Evolutionary conservation across 2,888 invertebrate genomes (phyloP).

Genomic region (Lasioglossum morio): DNA sequence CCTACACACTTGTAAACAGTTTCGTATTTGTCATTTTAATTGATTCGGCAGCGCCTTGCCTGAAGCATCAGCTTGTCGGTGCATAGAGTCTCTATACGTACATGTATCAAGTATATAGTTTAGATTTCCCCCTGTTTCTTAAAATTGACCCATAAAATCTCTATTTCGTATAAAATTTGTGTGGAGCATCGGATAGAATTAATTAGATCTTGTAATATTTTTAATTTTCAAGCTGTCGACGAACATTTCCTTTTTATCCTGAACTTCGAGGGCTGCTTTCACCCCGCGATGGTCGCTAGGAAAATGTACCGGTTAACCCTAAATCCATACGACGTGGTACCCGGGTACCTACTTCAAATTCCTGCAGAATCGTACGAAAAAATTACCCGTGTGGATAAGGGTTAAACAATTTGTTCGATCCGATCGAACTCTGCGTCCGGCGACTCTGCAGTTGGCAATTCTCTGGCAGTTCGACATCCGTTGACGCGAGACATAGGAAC

Average conservation of each 20-base stretch:
- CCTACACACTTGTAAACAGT: neutral
- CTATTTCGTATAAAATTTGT: neutral
- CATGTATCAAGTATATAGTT: neutral
- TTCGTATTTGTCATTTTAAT: neutral
- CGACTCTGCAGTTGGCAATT: neutral
- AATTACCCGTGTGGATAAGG: too few relatives aligned
- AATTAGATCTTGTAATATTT: too few relatives aligned
- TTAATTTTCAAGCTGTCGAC: too few relatives aligned
- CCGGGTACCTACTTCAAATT: too few relatives aligned
- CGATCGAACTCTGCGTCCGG: neutral
- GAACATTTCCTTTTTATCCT: too few relatives aligned
- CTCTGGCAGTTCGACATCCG: neutral
- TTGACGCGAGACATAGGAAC: neutral
- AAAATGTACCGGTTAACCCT: neutral
- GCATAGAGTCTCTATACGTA: neutral
- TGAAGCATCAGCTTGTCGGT: neutral
- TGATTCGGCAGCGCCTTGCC: too few relatives aligned
- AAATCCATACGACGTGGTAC: too few relatives aligned
- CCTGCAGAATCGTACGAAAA: too few relatives aligned
- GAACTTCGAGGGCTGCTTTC: neutral
- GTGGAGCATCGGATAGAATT: too few relatives aligned
- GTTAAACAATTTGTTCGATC: neutral
- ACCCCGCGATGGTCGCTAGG: neutral
- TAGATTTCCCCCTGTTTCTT: too few relatives aligned
- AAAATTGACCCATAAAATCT: too few relatives aligned